Percentiles rank a stretch among this genome's conserved stretches.
phyloP scores from a whole-genome alignment of 2,888 invertebrate species.

The Mythimna ferrago region DNA sequence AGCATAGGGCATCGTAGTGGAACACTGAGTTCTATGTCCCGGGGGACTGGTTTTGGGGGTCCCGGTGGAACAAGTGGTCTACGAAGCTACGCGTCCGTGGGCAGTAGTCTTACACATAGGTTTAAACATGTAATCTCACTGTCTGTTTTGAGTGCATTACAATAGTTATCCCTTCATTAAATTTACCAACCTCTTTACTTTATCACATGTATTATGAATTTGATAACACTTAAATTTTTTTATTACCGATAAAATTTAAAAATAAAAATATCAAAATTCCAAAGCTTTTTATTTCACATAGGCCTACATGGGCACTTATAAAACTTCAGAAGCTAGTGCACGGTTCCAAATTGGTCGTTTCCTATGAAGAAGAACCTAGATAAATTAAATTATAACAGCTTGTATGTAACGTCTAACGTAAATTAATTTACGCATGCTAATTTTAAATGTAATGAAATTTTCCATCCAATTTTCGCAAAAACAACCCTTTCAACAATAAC shows the following conservation, averaged over 20 bases:
- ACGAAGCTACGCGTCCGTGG: no score
- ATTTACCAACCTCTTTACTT: background rate
- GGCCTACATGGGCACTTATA: no score
- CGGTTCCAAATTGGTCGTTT: no score
- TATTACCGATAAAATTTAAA: conserved; percentile 6
- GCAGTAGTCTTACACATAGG: no score
- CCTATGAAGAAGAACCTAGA: no score
- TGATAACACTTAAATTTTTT: conserved; percentile 6
- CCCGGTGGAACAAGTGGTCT: no score
- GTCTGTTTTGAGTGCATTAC: background rate
- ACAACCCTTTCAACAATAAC: background rate
- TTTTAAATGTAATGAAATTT: conserved; percentile 26
- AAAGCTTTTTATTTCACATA: no score
- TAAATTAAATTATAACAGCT: conserved; percentile 9
- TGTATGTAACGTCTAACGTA: conserved; percentile 1
- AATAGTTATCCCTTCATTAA: background rate
- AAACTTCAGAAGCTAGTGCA: no score
- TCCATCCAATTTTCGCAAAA: background rate
- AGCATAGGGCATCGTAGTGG: no score
- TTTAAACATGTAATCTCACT: background rate
- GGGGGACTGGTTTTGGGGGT: no score
- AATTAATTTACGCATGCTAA: conserved; percentile 21
- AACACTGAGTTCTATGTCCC: no score
- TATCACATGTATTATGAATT: conserved; percentile 1
- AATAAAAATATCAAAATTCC: no score